phyloP scores from a whole-genome alignment of 2,113 vertebrate genomes.

The Amazona vittata region DNA sequence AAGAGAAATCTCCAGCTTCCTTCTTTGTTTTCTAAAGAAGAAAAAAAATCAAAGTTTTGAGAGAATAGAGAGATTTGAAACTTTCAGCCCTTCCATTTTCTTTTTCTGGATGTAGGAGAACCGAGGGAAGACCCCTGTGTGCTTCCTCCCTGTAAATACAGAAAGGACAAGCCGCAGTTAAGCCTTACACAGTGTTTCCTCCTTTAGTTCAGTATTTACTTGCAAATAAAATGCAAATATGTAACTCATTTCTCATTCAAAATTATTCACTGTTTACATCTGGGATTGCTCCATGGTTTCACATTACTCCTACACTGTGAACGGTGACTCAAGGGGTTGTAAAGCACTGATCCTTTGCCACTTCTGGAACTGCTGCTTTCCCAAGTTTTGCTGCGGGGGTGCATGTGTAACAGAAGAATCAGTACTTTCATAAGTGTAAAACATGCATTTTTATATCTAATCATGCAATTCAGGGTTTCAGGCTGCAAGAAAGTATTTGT shows the following conservation, averaged over 20 bases:
- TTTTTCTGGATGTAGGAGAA: not conserved
- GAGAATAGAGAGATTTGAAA: not conserved
- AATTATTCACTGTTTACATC: not conserved
- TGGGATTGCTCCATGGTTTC: not conserved
- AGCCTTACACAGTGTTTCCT: not conserved
- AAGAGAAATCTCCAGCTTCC: not conserved
- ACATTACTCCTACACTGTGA: rapidly evolving
- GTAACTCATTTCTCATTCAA: not conserved
- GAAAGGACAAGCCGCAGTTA: not conserved
- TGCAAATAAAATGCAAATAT: not conserved
- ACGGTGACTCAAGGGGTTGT: not conserved
- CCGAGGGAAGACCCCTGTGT: rapidly evolving
- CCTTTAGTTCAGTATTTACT: not conserved
- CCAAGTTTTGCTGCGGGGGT: not conserved
- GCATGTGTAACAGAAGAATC: not conserved
- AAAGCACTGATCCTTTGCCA: not conserved
- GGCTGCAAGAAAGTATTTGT: not conserved
- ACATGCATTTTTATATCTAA: not conserved
- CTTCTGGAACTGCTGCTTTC: not conserved
- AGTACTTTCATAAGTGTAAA: not conserved
- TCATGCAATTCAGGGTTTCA: not conserved
- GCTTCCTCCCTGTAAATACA: not conserved
- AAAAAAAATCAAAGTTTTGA: not conserved
- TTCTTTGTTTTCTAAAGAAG: not conserved
- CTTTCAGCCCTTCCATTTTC: not conserved